Percentiles rank a stretch among this genome's conserved stretches.
Conservation (phyloP, 2,113 vertebrate species). For the Pseudopipra pipra region DNA sequence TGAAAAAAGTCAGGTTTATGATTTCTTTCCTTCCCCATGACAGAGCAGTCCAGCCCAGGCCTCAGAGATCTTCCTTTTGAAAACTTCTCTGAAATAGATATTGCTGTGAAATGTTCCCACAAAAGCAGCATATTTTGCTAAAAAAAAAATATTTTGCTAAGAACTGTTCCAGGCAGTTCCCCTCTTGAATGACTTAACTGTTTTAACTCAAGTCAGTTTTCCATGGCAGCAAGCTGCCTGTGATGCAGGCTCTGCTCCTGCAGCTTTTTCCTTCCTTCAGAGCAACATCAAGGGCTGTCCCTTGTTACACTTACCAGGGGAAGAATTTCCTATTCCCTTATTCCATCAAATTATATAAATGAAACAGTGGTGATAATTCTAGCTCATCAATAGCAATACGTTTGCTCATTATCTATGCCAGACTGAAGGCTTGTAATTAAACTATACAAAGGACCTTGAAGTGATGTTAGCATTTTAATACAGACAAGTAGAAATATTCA, state of each 20-base stretch:
- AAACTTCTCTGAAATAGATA: neutral
- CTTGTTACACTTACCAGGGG: neutral
- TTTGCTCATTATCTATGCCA: constrained; percentile 58
- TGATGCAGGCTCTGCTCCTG: neutral
- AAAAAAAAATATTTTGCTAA: constrained; percentile 15
- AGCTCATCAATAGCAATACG: neutral
- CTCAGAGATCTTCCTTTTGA: neutral
- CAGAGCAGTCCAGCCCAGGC: neutral
- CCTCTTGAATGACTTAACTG: neutral
- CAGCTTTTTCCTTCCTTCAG: neutral
- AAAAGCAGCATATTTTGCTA: neutral
- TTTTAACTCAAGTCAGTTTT: neutral
- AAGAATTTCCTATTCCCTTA: neutral
- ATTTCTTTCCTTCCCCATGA: neutral
- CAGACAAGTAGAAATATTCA: constrained; percentile 28
- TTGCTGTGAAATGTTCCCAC: neutral
- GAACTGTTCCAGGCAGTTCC: neutral
- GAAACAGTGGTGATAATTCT: neutral
- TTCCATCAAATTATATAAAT: neutral
- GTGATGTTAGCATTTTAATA: constrained; percentile 30
- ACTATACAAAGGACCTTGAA: constrained; percentile 42
- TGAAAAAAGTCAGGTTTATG: neutral
- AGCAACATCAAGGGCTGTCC: neutral
- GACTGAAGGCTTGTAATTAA: constrained; percentile 56
- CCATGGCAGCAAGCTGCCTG: neutral